Evolutionary conservation across 2,797 vertebrate genomes (phyloP), one percentile per base, ranked within the genome.

Genomic region (Melanotaenia parkinsoni): DNA sequence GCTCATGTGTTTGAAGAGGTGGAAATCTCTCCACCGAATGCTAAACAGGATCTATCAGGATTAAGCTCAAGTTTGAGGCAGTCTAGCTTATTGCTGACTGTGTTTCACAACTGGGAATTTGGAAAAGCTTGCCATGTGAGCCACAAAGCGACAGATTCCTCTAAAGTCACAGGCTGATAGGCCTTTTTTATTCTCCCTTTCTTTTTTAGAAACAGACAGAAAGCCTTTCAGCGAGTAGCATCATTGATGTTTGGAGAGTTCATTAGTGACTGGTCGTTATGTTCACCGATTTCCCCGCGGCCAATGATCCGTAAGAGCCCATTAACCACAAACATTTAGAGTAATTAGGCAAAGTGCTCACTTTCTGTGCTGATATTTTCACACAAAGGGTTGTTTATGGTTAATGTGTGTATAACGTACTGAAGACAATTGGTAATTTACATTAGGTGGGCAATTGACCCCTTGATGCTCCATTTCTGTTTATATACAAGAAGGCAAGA

Each of bases 261-360:
- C 92, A 94, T 94, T 94, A 94, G 93, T 84, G 84, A 88, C 87
- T 87, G 87, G 85, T 93, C 94, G 94, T 94, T 94, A 91, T 76
- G 66, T 80, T 87, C 77, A 91, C 92, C 79, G 91, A 94, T 94
- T 90, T 92, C 86, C 91, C 78, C 9, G 72, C 67, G 79, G 80
- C 86, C 82, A 59, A 0, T 76, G 72, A 61, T 87, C 83, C 65
- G 47, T 80, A 74, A 81, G 81, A 86, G 81, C 50, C 90, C 92
- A 92, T 93, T 94, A 92, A 90, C 89, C 85, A 26, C 77, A 74
- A 43, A 87, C 89, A 82, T 88, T 86, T 81, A 62, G 84, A 83
- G 81, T 86, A 87, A 91, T 92, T 88, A 91, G 88, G 69, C 82
- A 78, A 84, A 84, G 81, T 72, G 72, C 70, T 87, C 78, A 68